A percentile compares a stretch with the other conserved stretches of the same genome.
Conservation (phyloP, 1,140 invertebrate species). For the Oncopeltus fasciatus region DNA sequence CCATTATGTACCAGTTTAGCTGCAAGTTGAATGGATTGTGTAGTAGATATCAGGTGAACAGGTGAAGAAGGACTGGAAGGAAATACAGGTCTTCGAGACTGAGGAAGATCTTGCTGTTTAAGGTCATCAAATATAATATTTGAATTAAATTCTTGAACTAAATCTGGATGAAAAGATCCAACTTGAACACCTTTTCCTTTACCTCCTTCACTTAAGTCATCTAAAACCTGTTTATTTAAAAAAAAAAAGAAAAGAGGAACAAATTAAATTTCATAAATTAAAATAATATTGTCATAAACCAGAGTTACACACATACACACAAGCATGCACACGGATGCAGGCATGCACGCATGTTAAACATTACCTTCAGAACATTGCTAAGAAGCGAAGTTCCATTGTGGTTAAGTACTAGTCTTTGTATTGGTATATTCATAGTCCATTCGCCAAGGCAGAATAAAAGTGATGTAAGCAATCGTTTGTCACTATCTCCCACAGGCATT, state of each 20-base stretch:
- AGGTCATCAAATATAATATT: slow-evolving; percentile 54
- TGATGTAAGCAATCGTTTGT: slow-evolving; percentile 48
- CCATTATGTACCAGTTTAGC: slow-evolving; percentile 52
- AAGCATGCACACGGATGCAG: too few relatives aligned
- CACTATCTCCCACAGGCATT: slow-evolving; percentile 38
- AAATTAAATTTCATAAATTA: background rate
- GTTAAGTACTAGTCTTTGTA: slow-evolving; percentile 33
- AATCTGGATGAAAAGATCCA: slow-evolving; percentile 24
- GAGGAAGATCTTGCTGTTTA: slow-evolving; percentile 24
- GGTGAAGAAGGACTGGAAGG: slow-evolving; percentile 18
- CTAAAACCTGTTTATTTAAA: slow-evolving; percentile 30
- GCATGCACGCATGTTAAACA: too few relatives aligned
- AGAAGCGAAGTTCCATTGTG: slow-evolving; percentile 36
- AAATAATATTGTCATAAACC: background rate
- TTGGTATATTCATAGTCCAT: slow-evolving; percentile 71
- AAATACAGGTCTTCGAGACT: slow-evolving; percentile 15
- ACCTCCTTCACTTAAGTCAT: slow-evolving; percentile 22
- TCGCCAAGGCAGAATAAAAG: slow-evolving; percentile 81
- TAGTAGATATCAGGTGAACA: slow-evolving; percentile 23
- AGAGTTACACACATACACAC: too few relatives aligned
- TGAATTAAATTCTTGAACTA: slow-evolving; percentile 49
- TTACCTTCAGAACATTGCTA: slow-evolving; percentile 46
- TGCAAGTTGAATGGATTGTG: slow-evolving; percentile 41
- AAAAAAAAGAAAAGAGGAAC: background rate
- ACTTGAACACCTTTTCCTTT: slow-evolving; percentile 16